phyloP scores from a whole-genome alignment of 2,113 vertebrate genomes.

The Tychaedon coryphoeus region DNA sequence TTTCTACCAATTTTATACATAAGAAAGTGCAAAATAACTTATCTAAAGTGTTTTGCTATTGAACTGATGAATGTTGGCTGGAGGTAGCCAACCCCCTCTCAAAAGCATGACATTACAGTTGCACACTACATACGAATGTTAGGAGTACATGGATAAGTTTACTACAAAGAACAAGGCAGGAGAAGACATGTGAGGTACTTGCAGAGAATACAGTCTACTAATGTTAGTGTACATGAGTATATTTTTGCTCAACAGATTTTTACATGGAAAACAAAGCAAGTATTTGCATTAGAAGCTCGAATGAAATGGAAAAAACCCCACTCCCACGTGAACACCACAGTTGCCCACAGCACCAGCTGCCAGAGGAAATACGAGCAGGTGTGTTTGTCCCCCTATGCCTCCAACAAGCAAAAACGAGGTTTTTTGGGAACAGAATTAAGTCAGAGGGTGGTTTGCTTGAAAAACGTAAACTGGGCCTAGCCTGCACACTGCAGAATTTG shows the following conservation, averaged over 20 bases:
- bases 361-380: constrained; percentile 53
- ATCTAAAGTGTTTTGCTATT: constrained; percentile 82
- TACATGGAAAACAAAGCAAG: constrained; percentile 57
- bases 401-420: not conserved
- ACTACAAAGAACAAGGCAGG: constrained; percentile 64
- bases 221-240: constrained; percentile 34
- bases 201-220: constrained; percentile 56
- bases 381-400: constrained; percentile 35
- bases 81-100: constrained; percentile 65
- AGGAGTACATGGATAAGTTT: constrained; percentile 66
- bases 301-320: constrained; percentile 25
- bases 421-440: not conserved
- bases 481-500: not conserved
- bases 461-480: not conserved
- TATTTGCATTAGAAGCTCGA: constrained; percentile 47
- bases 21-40: constrained; percentile 91
- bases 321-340: constrained; percentile 43
- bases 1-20: constrained; percentile 86
- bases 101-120: constrained; percentile 77
- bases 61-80: constrained; percentile 66
- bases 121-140: constrained; percentile 72
- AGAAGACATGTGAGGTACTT: constrained; percentile 69
- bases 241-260: constrained; percentile 39
- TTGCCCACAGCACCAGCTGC: constrained; percentile 81
- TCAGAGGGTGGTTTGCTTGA: not conserved